Evolutionary conservation across 2,888 invertebrate species (phyloP), one percentile per base, ranked within the genome.

Genomic region (Alloplasta piceator): DNA sequence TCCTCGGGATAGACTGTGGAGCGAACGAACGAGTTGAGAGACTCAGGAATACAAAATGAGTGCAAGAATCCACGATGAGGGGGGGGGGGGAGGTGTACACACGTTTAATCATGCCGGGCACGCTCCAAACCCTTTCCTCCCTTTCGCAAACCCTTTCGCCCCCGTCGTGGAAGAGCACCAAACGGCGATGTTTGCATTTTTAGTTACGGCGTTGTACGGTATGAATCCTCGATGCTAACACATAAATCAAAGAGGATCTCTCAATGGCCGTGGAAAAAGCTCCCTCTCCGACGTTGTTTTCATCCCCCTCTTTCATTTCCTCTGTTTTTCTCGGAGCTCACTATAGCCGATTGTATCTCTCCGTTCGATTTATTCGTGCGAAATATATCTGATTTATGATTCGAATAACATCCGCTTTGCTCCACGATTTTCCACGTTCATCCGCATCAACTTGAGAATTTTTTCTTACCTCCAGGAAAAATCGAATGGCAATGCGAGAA

Each of bases 141-240:
- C 56, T 26, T 52, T 39, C 67, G 5, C 52, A 9, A 26, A 41
- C 46, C 41, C 58, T 14, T 26, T 36, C 50, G 4, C 72, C 61
- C 48, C 70, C 66, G 60, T 71, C 72, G 83, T 82, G 82, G 83
- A 79, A 80, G 83, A 85, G 84, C 82, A 84, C 82, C 79, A 85
- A 85, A 82, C 83, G 52, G 39, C 75, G 81, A 82, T 87, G 84
- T 83, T 85, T 87, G 87, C 85, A 86, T 87, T 85, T 86, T 87
- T 85, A 85, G 85, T 84, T 83, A 75, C 70, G 76, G 39, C 43
- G 52, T 63, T 67, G 79, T 52, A 70, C 73, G 78, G 75, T 73
- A 78, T 76, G 83, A 83, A 84, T 83, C 76, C 50, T 14, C 75
- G 67, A 84, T 84, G 80, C 80, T 82, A 80, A 82, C 78, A 66